Evolutionary conservation across 2,113 vertebrate genomes (phyloP).

Genomic region (Zapornia atra): DNA sequence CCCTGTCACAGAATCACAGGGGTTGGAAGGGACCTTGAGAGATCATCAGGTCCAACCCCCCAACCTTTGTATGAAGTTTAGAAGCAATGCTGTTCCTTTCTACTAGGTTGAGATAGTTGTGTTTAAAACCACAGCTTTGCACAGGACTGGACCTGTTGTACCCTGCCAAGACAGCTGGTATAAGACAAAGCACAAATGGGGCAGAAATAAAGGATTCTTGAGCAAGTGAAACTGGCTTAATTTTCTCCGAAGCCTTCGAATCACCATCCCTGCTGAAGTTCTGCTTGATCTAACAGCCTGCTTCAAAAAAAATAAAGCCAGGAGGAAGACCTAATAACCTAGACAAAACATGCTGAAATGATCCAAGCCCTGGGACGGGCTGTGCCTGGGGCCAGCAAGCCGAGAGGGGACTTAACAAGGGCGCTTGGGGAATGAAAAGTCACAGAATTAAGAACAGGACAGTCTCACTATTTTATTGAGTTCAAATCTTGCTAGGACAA

Average conservation of each 20-base stretch:
- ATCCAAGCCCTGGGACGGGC: neutral
- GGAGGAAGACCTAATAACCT: neutral
- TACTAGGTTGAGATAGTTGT: neutral
- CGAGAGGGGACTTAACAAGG: neutral
- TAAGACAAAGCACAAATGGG: neutral
- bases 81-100: neutral
- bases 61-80: neutral
- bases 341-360: neutral
- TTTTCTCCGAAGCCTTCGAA: neutral
- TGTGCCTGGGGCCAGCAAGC: neutral
- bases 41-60: too few species aligned
- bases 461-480: neutral
- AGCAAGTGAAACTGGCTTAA: neutral
- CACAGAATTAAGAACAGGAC: neutral
- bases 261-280: neutral
- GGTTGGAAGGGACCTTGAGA: too few species aligned
- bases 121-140: neutral
- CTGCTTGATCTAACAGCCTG: neutral
- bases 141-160: neutral
- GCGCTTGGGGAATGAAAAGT: neutral
- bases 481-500: neutral
- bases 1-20: neutral
- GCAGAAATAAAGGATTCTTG: slow-evolving; percentile 40
- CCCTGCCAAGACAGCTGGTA: neutral
- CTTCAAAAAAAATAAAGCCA: neutral